A percentile compares a stretch with the other conserved stretches of the same genome.
Evolutionary conservation across 2,797 vertebrate species (phyloP).

Genomic region (Vespertilio murinus): DNA sequence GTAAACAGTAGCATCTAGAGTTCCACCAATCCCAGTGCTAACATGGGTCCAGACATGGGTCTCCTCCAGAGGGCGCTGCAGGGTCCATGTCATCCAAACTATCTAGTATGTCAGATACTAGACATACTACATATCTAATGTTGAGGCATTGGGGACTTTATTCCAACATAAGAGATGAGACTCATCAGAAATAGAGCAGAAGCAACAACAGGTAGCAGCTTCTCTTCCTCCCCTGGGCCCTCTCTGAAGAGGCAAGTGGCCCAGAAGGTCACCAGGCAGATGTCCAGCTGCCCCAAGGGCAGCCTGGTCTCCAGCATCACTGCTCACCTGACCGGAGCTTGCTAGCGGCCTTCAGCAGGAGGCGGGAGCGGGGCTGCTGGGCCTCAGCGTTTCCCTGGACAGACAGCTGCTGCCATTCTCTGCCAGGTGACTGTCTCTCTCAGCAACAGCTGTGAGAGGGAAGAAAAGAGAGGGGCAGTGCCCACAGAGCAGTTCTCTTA

Average conservation of each 20-base stretch:
- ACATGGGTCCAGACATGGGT: neutral
- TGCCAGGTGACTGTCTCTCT: conserved; percentile 51
- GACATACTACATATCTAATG: neutral
- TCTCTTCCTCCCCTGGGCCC: neutral
- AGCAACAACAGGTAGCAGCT: neutral
- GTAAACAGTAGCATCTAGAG: neutral
- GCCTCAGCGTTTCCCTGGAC: neutral
- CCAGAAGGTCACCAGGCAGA: conserved; percentile 1
- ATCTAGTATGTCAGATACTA: neutral
- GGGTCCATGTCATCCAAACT: neutral
- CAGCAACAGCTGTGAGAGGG: conserved; percentile 37
- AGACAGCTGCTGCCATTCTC: conserved; percentile 17
- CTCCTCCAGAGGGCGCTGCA: neutral
- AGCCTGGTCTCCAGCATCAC: neutral
- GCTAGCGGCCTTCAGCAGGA: neutral
- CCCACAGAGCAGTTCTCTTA: neutral
- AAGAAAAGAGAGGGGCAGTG: neutral
- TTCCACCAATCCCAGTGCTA: neutral
- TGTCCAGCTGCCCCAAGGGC: neutral
- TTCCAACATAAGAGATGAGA: neutral
- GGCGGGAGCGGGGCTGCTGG: neutral
- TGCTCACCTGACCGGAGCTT: neutral
- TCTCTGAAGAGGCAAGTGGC: neutral
- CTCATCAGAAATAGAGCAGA: neutral
- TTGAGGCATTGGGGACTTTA: neutral